A percentile compares a stretch with the other conserved stretches of the same genome.
phyloP scores from a whole-genome alignment of 2,888 invertebrate genomes.

The Trissonchulus latispiculum region DNA sequence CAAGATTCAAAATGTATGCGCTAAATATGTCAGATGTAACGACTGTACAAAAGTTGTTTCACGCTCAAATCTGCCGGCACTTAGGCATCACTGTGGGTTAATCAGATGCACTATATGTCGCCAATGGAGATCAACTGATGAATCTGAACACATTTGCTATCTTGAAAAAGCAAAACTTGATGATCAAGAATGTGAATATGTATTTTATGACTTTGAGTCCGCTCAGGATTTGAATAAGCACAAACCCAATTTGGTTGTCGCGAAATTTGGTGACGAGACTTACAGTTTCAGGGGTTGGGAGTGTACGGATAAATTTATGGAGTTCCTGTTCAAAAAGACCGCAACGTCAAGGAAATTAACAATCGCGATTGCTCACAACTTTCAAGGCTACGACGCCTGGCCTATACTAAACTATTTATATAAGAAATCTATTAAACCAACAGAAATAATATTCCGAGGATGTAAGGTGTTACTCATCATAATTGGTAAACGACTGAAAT shows the following conservation, averaged over 20 bases:
- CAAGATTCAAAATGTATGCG: too few species aligned
- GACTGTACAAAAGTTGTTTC: neutral
- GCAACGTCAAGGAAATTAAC: neutral
- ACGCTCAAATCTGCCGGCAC: neutral
- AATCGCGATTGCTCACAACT: slow-evolving; percentile 24
- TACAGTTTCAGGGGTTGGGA: neutral
- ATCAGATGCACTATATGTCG: neutral
- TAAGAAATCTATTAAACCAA: slow-evolving; percentile 7
- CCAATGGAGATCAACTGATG: neutral
- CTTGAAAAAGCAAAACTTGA: neutral
- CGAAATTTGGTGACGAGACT: neutral
- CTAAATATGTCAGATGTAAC: neutral
- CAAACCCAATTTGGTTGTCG: neutral
- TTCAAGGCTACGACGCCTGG: neutral
- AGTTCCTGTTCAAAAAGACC: neutral
- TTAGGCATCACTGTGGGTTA: neutral
- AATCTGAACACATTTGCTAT: neutral
- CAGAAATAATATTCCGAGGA: slow-evolving; percentile 13
- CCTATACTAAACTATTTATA: slow-evolving; percentile 21
- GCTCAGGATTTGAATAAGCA: neutral
- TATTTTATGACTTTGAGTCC: slow-evolving; percentile 1
- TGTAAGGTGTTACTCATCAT: slow-evolving; percentile 17
- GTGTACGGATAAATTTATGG: neutral
- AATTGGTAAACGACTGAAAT: slow-evolving; percentile 2
- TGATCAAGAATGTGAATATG: neutral